These are phyloP conservation scores for Phania funesta DNA, from an alignment of 2,888 invertebrate species.

Conservation along the genomic window DNA sequence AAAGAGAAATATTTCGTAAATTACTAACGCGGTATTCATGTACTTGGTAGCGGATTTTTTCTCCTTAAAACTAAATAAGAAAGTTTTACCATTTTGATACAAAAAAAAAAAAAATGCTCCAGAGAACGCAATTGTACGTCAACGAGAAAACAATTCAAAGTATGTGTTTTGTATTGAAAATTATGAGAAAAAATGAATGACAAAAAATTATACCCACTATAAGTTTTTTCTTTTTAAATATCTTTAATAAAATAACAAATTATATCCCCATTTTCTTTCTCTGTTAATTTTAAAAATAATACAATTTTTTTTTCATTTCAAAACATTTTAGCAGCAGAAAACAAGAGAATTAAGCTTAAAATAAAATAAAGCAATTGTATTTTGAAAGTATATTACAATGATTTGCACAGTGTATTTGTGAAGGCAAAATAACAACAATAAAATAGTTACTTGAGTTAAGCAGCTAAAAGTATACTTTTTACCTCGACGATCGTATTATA, in stretches of 20 bases:
- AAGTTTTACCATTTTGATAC: conserved; percentile 19
- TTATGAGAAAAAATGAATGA: background rate
- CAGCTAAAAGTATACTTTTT: no score
- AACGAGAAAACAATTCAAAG: conserved; percentile 5
- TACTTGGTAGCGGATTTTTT: no score
- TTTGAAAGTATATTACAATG: background rate
- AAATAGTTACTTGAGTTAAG: no score
- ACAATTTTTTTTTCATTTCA: conserved; percentile 72
- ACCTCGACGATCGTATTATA: no score
- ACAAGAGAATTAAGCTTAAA: conserved; percentile 2
- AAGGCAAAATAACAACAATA: no score
- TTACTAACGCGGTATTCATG: conserved; percentile 20
- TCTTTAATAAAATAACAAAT: conserved; percentile 64
- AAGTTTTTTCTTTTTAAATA: conserved; percentile 17
- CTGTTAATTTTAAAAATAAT: conserved; percentile 76
- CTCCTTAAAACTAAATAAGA: conserved; percentile 5
- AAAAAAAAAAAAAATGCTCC: conserved; percentile 8
- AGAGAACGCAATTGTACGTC: conserved; percentile 2
- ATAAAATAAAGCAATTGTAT: conserved; percentile 13
- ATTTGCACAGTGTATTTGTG: conserved; percentile 12
- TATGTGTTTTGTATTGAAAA: background rate
- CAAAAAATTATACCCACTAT: background rate
- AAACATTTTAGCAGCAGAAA: conserved; percentile 18
- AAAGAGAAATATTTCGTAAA: conserved; percentile 26
- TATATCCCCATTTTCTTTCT: conserved; percentile 73